Evolutionary conservation across 2,888 invertebrate genomes (phyloP).

Genomic region (Agonopterix heracliana): DNA sequence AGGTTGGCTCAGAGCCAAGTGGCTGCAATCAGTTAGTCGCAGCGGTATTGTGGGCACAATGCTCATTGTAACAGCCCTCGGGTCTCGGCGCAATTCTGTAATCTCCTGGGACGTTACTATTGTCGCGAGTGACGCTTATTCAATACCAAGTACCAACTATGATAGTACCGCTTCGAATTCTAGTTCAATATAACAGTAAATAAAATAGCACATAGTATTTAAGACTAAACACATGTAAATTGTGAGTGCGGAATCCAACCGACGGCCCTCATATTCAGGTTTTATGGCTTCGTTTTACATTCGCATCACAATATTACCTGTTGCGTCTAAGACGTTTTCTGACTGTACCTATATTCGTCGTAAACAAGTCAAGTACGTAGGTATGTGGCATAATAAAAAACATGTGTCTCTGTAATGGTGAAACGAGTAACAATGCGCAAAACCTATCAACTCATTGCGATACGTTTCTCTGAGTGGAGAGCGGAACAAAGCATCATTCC

Average conservation of each 20-base stretch:
- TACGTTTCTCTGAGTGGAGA: slow-evolving; percentile 31
- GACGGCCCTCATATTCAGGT: not conserved
- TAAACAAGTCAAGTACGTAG: slow-evolving; percentile 9
- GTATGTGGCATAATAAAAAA: slow-evolving; percentile 24
- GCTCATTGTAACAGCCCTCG: slow-evolving; percentile 41
- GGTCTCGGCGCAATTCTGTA: slow-evolving; percentile 27
- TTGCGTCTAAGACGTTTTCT: not conserved
- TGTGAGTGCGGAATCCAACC: slow-evolving; percentile 6
- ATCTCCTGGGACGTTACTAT: slow-evolving; percentile 51
- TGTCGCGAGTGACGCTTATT: slow-evolving; percentile 36
- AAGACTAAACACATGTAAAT: not conserved
- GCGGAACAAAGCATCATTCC: slow-evolving; percentile 44
- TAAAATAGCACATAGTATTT: not conserved
- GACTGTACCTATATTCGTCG: not conserved
- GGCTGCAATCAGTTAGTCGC: slow-evolving; percentile 39
- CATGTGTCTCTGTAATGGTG: slow-evolving; percentile 31
- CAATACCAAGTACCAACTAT: slow-evolving; percentile 5
- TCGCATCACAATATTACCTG: slow-evolving; percentile 19
- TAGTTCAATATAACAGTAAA: slow-evolving; percentile 1
- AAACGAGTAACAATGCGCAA: slow-evolving; percentile 46
- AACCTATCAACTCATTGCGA: slow-evolving; percentile 46
- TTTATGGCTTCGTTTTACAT: slow-evolving; percentile 35
- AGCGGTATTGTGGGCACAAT: slow-evolving; percentile 34
- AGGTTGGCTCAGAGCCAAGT: slow-evolving; percentile 1
- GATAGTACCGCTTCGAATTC: not conserved